Base-by-base conservation (phyloP, 1,140 invertebrate species). In the Apocrypta bakeri region DNA sequence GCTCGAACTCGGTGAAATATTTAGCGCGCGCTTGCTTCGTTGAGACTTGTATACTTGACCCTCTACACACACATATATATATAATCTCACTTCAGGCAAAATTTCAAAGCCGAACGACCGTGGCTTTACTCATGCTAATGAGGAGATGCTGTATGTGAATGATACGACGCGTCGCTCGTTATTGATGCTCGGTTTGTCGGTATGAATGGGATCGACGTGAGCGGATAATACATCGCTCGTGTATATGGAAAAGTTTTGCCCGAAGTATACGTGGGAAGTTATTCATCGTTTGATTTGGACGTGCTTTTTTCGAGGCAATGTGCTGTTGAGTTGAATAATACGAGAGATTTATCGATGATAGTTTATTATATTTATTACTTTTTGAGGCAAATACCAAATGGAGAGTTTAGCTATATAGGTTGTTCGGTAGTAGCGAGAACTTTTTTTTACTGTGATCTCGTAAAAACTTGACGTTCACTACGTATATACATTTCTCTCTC, bases 1-100 rank as follows among this genome's bases (percentile, higher is more conserved):
- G 48, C 48, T 56, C 48, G 48, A 56, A 56, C 48, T 56, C 48
- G 48, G 48, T 56, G 48, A 56, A 56, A 56, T 56, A 56, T 56
- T 56, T 56, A 56, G 48, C 48, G 48, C 48, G 48, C 42, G 42
- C 21, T 56, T 6, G 48, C 17, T 17, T 56, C 17, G 17, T 21
- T 21, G 48, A 56, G 48, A 21, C 48, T n/a, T n/a, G n/a, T n/a
- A n/a, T n/a, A 56, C 48, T 56, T 56, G 48, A 56, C 48, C 48
- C 48, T 56, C 33, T 37, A 9, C 9, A 37, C 9, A 37, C 9
- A 37, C 33, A 37, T 37, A 4, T 37, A 37, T 37, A 37, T 37
- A 37, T 9, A 21, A 12, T 48, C 12, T 48, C n/a, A 56, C 48
- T 56, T 17, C 48, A 56, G 48, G 14, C 48, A 21, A 56, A 56